Conservation (phyloP, 35 echinoderm and acorn worm genomes). For the Patiria miniata region DNA sequence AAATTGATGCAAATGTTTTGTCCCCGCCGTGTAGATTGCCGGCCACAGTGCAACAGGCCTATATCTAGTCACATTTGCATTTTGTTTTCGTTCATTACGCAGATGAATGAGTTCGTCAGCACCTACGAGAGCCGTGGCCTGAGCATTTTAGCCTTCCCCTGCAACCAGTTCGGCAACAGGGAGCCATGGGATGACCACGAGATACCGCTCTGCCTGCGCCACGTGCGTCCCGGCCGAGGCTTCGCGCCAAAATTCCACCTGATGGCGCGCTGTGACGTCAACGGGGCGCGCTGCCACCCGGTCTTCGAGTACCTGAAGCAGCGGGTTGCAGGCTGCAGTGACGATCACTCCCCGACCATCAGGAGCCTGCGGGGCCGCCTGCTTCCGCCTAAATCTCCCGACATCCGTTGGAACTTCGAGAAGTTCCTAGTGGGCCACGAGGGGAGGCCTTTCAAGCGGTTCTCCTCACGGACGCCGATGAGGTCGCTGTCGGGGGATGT, state of each 20-base stretch:
- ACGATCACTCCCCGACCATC: conserved; percentile 14
- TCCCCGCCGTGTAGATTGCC: no score
- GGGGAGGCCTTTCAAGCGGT: conserved; percentile 54
- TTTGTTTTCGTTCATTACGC: neutral
- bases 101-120: conserved; percentile 55
- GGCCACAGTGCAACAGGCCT: no score
- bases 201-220: conserved; percentile 48
- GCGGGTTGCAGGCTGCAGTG: conserved; percentile 42
- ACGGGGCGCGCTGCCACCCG: conserved; percentile 40
- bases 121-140: conserved; percentile 43
- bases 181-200: conserved; percentile 67
- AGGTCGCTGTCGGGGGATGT: neutral
- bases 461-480: conserved; percentile 6
- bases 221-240: conserved; percentile 65
- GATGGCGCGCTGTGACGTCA: conserved; percentile 60
- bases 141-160: conserved; percentile 66
- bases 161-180: conserved; percentile 48
- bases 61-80: neutral
- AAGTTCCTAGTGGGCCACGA: conserved; percentile 70
- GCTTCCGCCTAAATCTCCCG: conserved; percentile 19
- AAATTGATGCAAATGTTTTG: no score
- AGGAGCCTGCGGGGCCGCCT: neutral
- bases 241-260: conserved; percentile 65
- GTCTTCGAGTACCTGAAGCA: conserved; percentile 75
- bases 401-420: conserved; percentile 70